A percentile compares a stretch with the other conserved stretches of the same genome.
These are phyloP conservation scores for Rhinolophus sinicus DNA, from an alignment of 2,113 vertebrate genomes.

Conservation along the genomic window DNA sequence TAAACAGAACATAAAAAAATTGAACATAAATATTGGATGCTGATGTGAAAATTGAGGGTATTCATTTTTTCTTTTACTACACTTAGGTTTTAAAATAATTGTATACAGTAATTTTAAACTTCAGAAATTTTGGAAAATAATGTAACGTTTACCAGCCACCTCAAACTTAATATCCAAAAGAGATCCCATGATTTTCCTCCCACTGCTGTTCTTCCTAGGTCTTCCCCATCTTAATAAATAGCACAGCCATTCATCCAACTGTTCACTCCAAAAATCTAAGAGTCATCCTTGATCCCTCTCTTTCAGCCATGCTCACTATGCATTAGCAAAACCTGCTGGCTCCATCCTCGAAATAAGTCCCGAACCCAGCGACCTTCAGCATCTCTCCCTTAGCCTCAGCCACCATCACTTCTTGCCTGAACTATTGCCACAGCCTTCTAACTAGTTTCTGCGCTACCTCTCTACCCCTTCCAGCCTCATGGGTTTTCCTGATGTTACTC, in stretches of 20 bases:
- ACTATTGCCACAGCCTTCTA: neutral
- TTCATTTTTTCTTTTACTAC: neutral
- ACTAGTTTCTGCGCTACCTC: neutral
- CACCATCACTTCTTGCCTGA: neutral
- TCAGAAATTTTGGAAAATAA: neutral
- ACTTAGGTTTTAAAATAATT: constrained; percentile 24
- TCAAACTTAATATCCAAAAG: neutral
- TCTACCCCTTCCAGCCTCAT: neutral
- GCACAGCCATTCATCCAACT: neutral
- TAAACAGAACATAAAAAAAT: constrained; percentile 9
- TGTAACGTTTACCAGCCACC: neutral
- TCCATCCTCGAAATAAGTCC: neutral
- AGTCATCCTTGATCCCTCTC: neutral
- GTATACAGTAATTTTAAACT: neutral
- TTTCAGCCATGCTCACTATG: neutral
- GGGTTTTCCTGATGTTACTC: neutral
- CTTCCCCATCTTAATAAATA: neutral
- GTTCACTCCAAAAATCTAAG: neutral
- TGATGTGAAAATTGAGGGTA: neutral
- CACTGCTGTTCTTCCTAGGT: neutral
- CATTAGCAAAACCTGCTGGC: neutral
- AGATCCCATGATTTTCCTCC: neutral
- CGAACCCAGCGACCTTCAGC: neutral
- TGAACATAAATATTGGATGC: neutral
- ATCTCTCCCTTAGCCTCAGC: neutral